These are phyloP conservation scores for Anthoptus insignis DNA, from an alignment of 2,888 invertebrate genomes.

Conservation along the genomic window DNA sequence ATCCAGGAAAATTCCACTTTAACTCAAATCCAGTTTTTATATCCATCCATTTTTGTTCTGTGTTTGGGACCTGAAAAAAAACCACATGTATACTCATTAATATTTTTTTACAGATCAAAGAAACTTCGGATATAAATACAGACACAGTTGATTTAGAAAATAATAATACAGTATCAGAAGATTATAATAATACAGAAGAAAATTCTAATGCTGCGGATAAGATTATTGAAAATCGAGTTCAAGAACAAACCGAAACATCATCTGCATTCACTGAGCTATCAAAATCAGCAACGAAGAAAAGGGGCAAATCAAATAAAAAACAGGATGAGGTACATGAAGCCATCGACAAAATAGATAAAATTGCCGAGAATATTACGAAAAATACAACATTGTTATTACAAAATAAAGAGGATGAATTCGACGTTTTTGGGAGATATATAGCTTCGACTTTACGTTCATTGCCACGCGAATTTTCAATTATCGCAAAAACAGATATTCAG, in stretches of 20 bases:
- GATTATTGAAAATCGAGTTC: background rate
- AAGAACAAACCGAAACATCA: background rate
- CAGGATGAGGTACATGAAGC: background rate
- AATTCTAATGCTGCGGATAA: background rate
- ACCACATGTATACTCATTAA: background rate
- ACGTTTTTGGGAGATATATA: background rate
- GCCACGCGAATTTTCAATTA: background rate
- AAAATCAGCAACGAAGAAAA: background rate
- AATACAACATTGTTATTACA: slow-evolving; percentile 14
- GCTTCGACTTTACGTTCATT: background rate
- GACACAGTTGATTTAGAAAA: background rate
- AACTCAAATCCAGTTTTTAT: background rate
- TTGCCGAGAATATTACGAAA: slow-evolving; percentile 15
- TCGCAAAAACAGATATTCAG: background rate
- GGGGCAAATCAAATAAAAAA: background rate
- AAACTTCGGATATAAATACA: background rate
- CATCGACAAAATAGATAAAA: background rate
- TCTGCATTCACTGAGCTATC: background rate
- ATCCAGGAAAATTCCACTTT: background rate
- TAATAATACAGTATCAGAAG: background rate
- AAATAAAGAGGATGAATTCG: background rate
- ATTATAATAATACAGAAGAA: background rate
- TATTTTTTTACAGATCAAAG: background rate
- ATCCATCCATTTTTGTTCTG: background rate
- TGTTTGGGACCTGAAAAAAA: background rate